Evolutionary conservation across 2,797 vertebrate species (phyloP).

Genomic region (Anguilla obscura): DNA sequence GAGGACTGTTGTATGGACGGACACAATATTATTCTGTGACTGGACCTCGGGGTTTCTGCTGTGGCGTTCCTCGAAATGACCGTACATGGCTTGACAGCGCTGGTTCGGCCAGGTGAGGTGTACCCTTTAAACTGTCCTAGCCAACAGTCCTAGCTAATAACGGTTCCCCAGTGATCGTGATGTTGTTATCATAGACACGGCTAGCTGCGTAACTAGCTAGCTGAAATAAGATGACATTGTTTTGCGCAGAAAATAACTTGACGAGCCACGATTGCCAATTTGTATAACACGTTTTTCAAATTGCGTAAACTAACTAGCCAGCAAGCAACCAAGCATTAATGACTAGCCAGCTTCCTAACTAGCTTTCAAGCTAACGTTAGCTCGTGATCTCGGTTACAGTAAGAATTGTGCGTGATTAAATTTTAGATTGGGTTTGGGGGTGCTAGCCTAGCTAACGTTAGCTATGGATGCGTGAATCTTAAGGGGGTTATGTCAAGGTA

Average conservation of each 20-base stretch:
- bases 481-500: too few species aligned
- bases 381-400: background rate
- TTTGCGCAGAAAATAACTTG: background rate
- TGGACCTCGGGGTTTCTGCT: slow-evolving; percentile 29
- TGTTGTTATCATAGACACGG: background rate
- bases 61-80: slow-evolving; percentile 16
- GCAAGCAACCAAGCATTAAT: background rate
- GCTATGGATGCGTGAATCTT: background rate
- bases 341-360: background rate
- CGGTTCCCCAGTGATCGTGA: background rate
- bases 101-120: slow-evolving; percentile 32
- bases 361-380: background rate
- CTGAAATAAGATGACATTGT: background rate
- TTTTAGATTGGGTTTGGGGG: background rate
- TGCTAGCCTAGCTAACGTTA: background rate
- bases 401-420: background rate
- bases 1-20: slow-evolving; percentile 25
- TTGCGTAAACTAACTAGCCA: background rate
- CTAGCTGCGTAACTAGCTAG: background rate
- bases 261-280: background rate
- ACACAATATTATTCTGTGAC: background rate
- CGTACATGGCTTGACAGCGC: slow-evolving; percentile 19
- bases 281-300: background rate
- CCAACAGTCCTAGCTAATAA: slow-evolving; percentile 11
- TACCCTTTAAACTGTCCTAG: slow-evolving; percentile 31